Evolutionary conservation across 2,888 invertebrate species (phyloP).

Genomic region (Melikaiella ostensackeni): DNA sequence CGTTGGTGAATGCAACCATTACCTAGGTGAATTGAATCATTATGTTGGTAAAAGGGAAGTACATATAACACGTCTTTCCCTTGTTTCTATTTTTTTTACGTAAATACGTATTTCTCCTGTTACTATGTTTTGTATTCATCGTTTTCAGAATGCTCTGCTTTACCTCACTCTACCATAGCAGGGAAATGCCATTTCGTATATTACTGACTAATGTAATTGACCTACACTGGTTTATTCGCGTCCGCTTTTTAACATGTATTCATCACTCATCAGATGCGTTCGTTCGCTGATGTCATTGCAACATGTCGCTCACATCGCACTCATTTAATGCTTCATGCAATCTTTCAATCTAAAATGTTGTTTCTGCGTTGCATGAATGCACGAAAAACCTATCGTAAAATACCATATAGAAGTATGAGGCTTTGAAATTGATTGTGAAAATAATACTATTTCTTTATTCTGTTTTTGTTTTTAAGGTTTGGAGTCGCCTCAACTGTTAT

Average conservation of each 20-base stretch:
- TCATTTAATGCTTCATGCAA: conserved; percentile 10
- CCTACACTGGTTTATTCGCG: neutral
- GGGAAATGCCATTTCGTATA: conserved; percentile 1
- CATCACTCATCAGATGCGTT: neutral
- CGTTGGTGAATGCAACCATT: too few relatives aligned
- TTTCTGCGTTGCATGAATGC: neutral
- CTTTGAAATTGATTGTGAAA: too few relatives aligned
- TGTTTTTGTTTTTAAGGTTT: too few relatives aligned
- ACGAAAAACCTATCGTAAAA: neutral
- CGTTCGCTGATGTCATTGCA: conserved; percentile 21
- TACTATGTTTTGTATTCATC: neutral
- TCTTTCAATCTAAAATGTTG: conserved; percentile 5
- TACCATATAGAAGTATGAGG: too few relatives aligned
- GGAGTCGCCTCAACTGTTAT: too few relatives aligned
- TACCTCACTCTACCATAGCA: neutral
- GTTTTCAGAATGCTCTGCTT: neutral
- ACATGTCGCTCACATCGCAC: neutral
- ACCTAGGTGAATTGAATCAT: too few relatives aligned
- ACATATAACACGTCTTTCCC: too few relatives aligned
- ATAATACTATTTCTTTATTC: too few relatives aligned
- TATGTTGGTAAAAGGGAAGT: too few relatives aligned
- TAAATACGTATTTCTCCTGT: too few relatives aligned
- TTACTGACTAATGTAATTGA: conserved; percentile 21
- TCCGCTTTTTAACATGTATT: conserved; percentile 9
- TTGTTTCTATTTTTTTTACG: too few relatives aligned